These are phyloP conservation scores for Colinus virginianus DNA, from an alignment of 2,113 vertebrate species.

Conservation along the genomic window DNA sequence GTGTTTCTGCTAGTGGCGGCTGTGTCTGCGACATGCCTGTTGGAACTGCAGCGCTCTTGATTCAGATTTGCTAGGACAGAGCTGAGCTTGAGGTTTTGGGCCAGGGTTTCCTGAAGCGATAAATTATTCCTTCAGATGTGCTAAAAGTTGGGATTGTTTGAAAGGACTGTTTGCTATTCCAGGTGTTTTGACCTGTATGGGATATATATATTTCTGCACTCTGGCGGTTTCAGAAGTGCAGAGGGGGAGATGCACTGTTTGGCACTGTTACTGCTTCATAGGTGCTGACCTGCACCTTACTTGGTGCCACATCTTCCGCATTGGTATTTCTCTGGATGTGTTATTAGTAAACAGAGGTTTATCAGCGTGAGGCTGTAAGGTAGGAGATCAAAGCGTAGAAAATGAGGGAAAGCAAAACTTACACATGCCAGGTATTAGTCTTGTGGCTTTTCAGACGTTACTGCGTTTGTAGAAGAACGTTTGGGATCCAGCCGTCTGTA, in stretches of 20 bases:
- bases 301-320: background rate
- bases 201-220: background rate
- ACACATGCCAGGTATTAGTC: background rate
- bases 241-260: background rate
- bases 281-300: background rate
- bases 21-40: conserved; percentile 19
- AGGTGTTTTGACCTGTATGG: conserved; percentile 30
- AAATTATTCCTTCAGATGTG: conserved; percentile 15
- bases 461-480: background rate
- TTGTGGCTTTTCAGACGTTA: conserved; percentile 20
- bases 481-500: background rate
- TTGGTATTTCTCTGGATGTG: background rate
- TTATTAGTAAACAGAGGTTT: conserved; percentile 37
- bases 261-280: conserved; percentile 20
- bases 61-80: conserved; percentile 25
- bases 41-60: conserved; percentile 20
- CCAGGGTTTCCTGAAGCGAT: background rate
- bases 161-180: conserved; percentile 34
- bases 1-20: conserved; percentile 15
- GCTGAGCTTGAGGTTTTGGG: conserved; percentile 28
- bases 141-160: conserved; percentile 44
- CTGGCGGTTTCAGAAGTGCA: conserved; percentile 38
- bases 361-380: background rate
- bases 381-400: background rate
- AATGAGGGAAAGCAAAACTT: background rate